Percentiles rank a stretch among this genome's conserved stretches.
Evolutionary conservation across 2,797 vertebrate genomes (phyloP).

Genomic region (Silurus lanzhouensis): DNA sequence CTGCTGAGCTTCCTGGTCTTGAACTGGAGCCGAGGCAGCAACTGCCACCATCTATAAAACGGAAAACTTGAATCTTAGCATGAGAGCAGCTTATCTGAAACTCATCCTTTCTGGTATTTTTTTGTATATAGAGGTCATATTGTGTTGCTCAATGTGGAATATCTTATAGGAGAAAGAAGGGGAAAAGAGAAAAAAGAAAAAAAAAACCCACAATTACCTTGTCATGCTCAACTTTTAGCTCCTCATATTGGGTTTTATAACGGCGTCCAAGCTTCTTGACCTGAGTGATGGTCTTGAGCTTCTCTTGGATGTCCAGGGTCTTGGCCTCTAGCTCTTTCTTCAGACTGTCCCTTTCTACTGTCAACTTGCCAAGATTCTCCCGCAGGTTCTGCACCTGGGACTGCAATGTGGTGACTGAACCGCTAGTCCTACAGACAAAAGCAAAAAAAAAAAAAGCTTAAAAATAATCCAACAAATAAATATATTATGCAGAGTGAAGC

Average conservation of each 20-base stretch:
- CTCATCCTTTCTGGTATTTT: neutral
- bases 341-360: slow-evolving; percentile 79
- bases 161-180: too few species aligned
- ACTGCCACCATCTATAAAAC: slow-evolving; percentile 75
- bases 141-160: neutral
- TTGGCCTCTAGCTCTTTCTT: slow-evolving; percentile 83
- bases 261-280: slow-evolving; percentile 97
- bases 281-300: slow-evolving; percentile 89
- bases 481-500: neutral
- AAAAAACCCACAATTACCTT: slow-evolving; percentile 76
- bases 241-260: slow-evolving; percentile 97
- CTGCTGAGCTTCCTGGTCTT: slow-evolving; percentile 84
- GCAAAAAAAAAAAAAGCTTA: neutral
- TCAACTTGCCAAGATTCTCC: slow-evolving; percentile 80
- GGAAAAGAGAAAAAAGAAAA: neutral
- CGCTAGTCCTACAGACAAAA: slow-evolving; percentile 74
- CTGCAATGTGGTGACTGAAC: slow-evolving; percentile 81
- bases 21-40: slow-evolving; percentile 76
- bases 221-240: slow-evolving; percentile 89
- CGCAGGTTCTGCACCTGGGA: slow-evolving; percentile 84
- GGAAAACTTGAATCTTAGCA: neutral
- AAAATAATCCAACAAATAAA: neutral
- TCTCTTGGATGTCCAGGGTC: slow-evolving; percentile 86
- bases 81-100: neutral
- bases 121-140: neutral